Percentiles rank a stretch among this genome's conserved stretches.
Evolutionary conservation across 2,797 vertebrate genomes (phyloP).

Genomic region (Fratercula arctica): DNA sequence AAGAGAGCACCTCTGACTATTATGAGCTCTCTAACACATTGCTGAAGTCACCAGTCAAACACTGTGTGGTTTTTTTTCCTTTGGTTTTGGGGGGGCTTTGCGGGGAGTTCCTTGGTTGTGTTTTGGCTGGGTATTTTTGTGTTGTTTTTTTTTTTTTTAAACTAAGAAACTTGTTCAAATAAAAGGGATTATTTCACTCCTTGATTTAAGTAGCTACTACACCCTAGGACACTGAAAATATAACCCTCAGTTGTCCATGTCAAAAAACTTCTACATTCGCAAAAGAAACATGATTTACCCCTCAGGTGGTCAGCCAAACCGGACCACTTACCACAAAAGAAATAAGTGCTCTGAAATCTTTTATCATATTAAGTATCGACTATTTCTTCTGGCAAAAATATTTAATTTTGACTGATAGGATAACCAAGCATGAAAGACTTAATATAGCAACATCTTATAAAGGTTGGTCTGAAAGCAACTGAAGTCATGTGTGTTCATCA

Average conservation of each 20-base stretch:
- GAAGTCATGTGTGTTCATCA: not conserved
- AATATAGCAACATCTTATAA: not conserved
- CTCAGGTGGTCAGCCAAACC: not conserved
- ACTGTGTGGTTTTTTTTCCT: accelerated
- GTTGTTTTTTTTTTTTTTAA: not conserved
- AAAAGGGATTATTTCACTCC: not conserved
- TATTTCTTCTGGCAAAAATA: not conserved
- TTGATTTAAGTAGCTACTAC: not conserved
- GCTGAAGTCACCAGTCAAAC: not conserved
- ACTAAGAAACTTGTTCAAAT: not conserved
- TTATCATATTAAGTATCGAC: not conserved
- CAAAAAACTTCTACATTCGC: not conserved
- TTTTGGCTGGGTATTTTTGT: not conserved
- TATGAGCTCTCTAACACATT: not conserved
- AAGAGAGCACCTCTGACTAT: not conserved
- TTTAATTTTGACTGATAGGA: not conserved
- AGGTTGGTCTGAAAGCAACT: not conserved
- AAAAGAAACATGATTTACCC: not conserved
- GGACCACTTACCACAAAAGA: not conserved
- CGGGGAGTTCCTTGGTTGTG: not conserved
- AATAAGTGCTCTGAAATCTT: not conserved
- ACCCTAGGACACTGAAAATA: not conserved
- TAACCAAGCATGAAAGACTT: not conserved
- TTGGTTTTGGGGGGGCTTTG: not conserved
- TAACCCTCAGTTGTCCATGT: not conserved